These are phyloP conservation scores for Fopius arisanus DNA, from an alignment of 1,140 invertebrate genomes.

Conservation along the genomic window DNA sequence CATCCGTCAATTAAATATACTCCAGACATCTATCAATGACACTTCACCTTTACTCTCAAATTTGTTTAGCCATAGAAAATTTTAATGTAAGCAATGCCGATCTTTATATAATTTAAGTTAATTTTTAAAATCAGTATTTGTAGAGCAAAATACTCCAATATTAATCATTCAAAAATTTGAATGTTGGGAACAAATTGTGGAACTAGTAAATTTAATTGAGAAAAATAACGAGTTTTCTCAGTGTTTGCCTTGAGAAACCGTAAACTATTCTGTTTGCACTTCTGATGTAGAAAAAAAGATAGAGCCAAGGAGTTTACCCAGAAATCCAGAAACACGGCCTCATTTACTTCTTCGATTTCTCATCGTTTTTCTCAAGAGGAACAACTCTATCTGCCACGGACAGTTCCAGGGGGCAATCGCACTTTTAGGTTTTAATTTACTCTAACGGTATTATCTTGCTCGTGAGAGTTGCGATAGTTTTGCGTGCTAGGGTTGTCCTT, in stretches of 20 bases:
- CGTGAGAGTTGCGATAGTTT: not conserved
- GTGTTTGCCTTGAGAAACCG: not conserved
- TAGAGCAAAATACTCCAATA: too few relatives aligned
- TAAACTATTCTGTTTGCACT: not conserved
- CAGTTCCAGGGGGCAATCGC: not conserved
- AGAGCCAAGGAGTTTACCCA: not conserved
- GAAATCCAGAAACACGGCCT: not conserved
- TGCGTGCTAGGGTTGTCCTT: slow-evolving; percentile 18
- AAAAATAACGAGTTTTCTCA: too few relatives aligned
- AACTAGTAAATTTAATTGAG: too few relatives aligned
- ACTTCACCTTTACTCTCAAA: too few relatives aligned
- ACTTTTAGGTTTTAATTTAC: not conserved
- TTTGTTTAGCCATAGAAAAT: too few relatives aligned
- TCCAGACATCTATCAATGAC: too few relatives aligned
- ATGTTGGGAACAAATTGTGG: too few relatives aligned
- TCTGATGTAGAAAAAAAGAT: not conserved
- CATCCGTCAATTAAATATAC: too few relatives aligned
- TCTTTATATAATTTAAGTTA: too few relatives aligned
- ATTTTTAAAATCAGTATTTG: too few relatives aligned
- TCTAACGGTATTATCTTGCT: not conserved
- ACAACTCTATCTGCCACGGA: not conserved
- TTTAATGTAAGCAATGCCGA: too few relatives aligned
- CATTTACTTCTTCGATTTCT: not conserved
- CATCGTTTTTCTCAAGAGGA: not conserved
- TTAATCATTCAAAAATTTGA: too few relatives aligned